Percentiles rank a stretch among this genome's conserved stretches.
These are phyloP conservation scores for Erebia aethiops DNA, from an alignment of 2,888 invertebrate species.

Conservation along the genomic window DNA sequence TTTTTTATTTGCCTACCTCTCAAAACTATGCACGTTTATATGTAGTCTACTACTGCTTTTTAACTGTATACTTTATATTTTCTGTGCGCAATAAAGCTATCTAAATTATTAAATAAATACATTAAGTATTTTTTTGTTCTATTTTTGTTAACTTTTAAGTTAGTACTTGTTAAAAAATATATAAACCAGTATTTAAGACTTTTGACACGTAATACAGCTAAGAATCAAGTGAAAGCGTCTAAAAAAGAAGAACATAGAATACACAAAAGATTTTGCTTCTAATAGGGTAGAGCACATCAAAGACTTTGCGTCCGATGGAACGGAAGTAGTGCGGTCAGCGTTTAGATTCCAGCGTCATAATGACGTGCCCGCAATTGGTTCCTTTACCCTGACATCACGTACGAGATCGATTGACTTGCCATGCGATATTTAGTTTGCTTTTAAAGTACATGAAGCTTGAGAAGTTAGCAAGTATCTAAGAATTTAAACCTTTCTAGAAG, in stretches of 20 bases:
- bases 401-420: conserved; percentile 35
- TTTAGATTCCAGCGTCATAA: conserved; percentile 51
- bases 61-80: no score
- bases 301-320: conserved; percentile 61
- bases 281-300: conserved; percentile 53
- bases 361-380: conserved; percentile 69
- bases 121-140: no score
- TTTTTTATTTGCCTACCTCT: no score
- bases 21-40: no score
- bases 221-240: conserved; percentile 8
- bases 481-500: not conserved
- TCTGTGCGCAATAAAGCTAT: no score
- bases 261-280: conserved; percentile 14
- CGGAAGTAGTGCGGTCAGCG: conserved; percentile 70
- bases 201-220: not conserved
- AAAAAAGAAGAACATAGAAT: conserved; percentile 9
- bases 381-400: conserved; percentile 70
- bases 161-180: not conserved
- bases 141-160: no score
- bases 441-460: not conserved
- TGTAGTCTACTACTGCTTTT: no score
- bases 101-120: no score
- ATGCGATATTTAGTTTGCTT: not conserved
- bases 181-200: not conserved
- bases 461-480: not conserved